Evolutionary conservation across 2,113 vertebrate species (phyloP).

Genomic region (Nanger granti): DNA sequence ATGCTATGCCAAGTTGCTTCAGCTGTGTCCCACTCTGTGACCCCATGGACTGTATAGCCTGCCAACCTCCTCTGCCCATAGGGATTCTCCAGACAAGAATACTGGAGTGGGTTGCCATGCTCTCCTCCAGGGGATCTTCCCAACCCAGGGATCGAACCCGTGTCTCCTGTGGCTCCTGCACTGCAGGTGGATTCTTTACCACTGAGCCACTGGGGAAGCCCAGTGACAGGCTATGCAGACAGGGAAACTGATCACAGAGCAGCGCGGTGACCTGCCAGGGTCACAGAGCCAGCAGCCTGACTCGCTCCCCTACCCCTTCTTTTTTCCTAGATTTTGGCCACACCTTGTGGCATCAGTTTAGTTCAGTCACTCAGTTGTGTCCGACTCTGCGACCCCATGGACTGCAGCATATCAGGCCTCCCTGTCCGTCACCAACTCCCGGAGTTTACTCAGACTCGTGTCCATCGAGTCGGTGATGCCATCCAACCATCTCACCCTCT

Average conservation of each 20-base stretch:
- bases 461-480: no score
- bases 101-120: background rate
- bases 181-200: background rate
- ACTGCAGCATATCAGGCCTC: no score
- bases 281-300: background rate
- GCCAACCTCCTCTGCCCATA: background rate
- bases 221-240: background rate
- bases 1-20: background rate
- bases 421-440: no score
- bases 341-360: no score
- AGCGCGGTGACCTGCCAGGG: fast-evolving
- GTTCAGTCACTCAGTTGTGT: no score
- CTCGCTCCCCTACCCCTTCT: background rate
- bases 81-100: background rate
- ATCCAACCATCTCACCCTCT: no score
- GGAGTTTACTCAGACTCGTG: no score
- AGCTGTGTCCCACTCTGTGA: background rate
- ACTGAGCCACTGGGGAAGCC: background rate
- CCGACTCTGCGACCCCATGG: no score
- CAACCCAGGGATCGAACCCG: fast-evolving
- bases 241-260: background rate
- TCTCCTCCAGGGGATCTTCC: background rate
- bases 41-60: background rate
- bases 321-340: background rate
- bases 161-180: background rate